A percentile compares a stretch with the other conserved stretches of the same genome.
These are phyloP conservation scores for Falco columbarius DNA, from an alignment of 2,797 vertebrate genomes.

Conservation along the genomic window DNA sequence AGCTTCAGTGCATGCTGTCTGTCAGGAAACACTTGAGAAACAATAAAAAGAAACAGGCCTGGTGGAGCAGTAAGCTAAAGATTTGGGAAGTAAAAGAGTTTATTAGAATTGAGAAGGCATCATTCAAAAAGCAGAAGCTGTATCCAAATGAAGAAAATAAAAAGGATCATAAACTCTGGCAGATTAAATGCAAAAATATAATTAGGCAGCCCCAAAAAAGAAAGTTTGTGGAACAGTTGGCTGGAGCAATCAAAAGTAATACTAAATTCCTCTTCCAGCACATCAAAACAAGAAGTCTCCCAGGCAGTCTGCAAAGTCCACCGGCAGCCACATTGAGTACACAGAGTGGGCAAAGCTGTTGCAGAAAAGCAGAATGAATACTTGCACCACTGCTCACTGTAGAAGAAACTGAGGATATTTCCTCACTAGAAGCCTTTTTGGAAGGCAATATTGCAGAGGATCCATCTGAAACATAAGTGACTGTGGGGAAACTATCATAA, in stretches of 20 bases:
- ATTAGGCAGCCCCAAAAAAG: neutral
- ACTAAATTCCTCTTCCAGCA: neutral
- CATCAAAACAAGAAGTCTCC: neutral
- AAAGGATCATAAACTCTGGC: constrained; percentile 65
- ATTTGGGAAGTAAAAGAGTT: constrained; percentile 23
- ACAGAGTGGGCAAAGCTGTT: neutral
- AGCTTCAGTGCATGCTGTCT: neutral
- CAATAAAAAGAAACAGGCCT: neutral
- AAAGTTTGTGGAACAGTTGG: constrained; percentile 13
- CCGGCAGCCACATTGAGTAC: neutral
- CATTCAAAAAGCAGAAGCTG: constrained; percentile 63
- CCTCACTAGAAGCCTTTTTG: neutral
- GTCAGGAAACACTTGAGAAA: neutral
- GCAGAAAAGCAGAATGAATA: neutral
- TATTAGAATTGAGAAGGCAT: constrained; percentile 51
- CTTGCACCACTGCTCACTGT: neutral
- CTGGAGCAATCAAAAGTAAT: constrained; percentile 11
- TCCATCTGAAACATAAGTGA: neutral
- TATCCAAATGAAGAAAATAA: constrained; percentile 69
- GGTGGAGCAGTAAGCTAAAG: constrained; percentile 5
- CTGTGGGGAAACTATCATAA: neutral
- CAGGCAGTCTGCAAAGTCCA: neutral
- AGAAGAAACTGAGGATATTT: neutral
- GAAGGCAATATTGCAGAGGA: neutral
- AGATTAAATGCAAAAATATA: constrained; percentile 55